Conservation (phyloP, 2,797 vertebrate genomes). For the Rhinatrema bivittatum region DNA sequence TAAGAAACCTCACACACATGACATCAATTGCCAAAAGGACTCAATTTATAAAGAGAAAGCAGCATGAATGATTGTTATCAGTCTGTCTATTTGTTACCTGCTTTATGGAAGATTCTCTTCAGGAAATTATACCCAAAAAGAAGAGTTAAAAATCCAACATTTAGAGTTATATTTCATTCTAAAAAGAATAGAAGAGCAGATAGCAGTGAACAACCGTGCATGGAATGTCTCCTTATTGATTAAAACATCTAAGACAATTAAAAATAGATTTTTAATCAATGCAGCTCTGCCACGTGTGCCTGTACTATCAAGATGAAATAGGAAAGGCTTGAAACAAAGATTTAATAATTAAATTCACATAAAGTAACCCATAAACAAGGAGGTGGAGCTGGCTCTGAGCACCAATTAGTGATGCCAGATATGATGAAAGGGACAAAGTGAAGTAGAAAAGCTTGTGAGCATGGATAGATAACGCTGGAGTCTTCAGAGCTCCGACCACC, state of each 20-base stretch:
- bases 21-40: no score
- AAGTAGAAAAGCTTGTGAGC: no score
- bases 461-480: not conserved
- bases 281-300: not conserved
- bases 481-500: not conserved
- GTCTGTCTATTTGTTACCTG: no score
- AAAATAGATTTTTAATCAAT: not conserved
- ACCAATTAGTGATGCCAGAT: not conserved
- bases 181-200: no score
- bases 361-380: not conserved
- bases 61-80: no score
- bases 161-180: no score
- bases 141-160: no score
- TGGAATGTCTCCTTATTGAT: not conserved
- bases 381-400: not conserved
- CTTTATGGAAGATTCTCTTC: no score
- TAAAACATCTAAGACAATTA: not conserved
- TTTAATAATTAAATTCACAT: not conserved
- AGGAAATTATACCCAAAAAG: no score
- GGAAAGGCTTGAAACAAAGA: not conserved
- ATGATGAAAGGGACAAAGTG: not conserved
- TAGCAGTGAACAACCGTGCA: no score
- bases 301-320: not conserved
- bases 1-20: no score
- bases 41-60: no score